These are phyloP conservation scores for Eutrigla gurnardus DNA, from an alignment of 2,797 vertebrate species.

Conservation along the genomic window DNA sequence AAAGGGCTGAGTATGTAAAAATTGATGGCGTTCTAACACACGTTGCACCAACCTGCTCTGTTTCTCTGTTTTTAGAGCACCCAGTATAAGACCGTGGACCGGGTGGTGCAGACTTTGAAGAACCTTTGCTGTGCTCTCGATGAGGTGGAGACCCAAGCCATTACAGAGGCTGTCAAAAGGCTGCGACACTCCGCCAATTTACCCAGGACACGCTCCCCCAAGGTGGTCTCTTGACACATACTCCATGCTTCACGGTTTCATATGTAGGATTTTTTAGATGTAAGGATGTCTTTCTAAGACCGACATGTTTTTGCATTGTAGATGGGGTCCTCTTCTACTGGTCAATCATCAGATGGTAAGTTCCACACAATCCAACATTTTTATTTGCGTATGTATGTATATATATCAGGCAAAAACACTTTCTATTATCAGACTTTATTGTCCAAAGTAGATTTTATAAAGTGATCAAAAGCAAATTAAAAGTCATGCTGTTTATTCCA, in stretches of 20 bases:
- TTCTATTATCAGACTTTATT: no score
- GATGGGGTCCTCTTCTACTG: slow-evolving; percentile 81
- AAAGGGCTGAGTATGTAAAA: not conserved
- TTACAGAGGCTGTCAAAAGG: slow-evolving; percentile 91
- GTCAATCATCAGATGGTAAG: slow-evolving; percentile 83
- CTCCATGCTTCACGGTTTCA: not conserved
- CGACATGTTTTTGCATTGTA: slow-evolving; percentile 61
- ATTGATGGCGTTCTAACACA: not conserved
- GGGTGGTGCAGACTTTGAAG: slow-evolving; percentile 91
- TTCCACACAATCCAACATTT: slow-evolving; percentile 7
- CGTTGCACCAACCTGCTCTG: not conserved
- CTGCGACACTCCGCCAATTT: slow-evolving; percentile 92
- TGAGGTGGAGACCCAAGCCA: slow-evolving; percentile 91
- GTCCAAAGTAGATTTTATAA: no score
- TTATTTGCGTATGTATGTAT: no score
- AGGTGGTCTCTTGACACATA: slow-evolving; percentile 80
- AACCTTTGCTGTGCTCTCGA: slow-evolving; percentile 93
- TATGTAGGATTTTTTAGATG: not conserved
- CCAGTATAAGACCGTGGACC: slow-evolving; percentile 91
- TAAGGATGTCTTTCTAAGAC: slow-evolving; percentile 13
- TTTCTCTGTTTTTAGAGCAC: slow-evolving; percentile 77
- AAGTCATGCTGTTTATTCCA: not conserved
- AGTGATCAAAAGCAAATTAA: not conserved
- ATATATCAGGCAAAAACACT: no score
- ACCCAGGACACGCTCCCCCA: slow-evolving; percentile 86